Conservation (phyloP, 37 sponge, comb jelly and placozoan species). For the Ephydatia muelleri region DNA sequence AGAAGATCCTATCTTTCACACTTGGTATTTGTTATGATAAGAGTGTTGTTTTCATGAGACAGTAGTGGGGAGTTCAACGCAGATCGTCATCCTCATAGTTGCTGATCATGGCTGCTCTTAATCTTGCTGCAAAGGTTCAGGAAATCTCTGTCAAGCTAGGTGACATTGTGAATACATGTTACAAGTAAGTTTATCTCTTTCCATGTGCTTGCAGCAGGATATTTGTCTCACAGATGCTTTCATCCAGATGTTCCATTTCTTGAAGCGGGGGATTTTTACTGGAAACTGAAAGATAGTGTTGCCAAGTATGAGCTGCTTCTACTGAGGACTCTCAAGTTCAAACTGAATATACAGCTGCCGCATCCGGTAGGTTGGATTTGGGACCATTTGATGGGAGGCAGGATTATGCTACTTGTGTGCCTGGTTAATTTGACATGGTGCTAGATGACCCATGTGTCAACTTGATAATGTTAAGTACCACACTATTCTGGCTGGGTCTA, state of each 20-base stretch:
- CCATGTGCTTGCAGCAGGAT: background rate
- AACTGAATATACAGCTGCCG: conserved; percentile 52
- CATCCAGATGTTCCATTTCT: conserved; percentile 58
- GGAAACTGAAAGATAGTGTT: conserved; percentile 87
- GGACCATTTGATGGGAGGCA: background rate
- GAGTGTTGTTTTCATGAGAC: too few species aligned
- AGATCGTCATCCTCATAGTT: too few species aligned
- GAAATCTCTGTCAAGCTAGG: conserved; percentile 66
- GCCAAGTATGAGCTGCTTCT: conserved; percentile 76
- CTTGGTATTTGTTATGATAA: too few species aligned
- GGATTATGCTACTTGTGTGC: too few species aligned
- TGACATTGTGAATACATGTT: conserved; percentile 78
- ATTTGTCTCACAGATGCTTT: conserved; percentile 41
- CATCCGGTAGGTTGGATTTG: conserved; percentile 55
- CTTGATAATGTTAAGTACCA: too few species aligned
- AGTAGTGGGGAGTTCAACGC: too few species aligned
- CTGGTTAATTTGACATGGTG: too few species aligned
- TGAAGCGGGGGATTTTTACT: conserved; percentile 64
- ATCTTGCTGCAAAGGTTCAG: conserved; percentile 66
- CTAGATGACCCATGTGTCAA: too few species aligned
- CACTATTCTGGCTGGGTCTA: too few species aligned
- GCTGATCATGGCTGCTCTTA: conserved; percentile 66
- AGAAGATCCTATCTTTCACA: too few species aligned
- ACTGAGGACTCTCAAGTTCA: conserved; percentile 70
- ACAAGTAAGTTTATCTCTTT: conserved; percentile 50